These are phyloP conservation scores for Empis livida DNA, from an alignment of 2,888 invertebrate genomes.

Conservation along the genomic window DNA sequence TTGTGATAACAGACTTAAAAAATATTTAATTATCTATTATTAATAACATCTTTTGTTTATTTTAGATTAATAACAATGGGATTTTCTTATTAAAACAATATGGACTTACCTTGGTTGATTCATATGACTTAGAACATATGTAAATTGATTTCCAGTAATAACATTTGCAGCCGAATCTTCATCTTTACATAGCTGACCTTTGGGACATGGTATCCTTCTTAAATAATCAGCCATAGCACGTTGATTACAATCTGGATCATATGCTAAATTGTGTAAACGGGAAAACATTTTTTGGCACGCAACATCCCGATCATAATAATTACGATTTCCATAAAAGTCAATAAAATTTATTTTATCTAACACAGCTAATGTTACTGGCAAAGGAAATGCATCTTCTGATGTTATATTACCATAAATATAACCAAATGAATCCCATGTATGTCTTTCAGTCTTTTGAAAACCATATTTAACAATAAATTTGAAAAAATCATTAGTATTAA, in stretches of 20 bases:
- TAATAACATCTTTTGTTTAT: too few species aligned
- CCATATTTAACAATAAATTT: constrained; percentile 91
- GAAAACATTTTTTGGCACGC: constrained; percentile 83
- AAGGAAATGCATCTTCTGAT: constrained; percentile 48
- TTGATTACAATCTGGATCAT: constrained; percentile 65
- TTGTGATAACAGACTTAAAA: too few species aligned
- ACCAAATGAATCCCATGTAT: constrained; percentile 77
- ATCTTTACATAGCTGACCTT: constrained; percentile 64
- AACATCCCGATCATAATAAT: constrained; percentile 46
- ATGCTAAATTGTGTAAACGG: constrained; percentile 68
- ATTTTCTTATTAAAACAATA: too few species aligned
- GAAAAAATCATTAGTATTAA: constrained; percentile 63
- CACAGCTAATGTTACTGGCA: constrained; percentile 73
- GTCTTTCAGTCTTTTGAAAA: constrained; percentile 87
- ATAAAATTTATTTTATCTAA: constrained; percentile 79
- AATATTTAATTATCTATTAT: too few species aligned
- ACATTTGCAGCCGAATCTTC: constrained; percentile 79
- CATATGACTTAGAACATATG: constrained; percentile 81
- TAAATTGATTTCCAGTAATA: constrained; percentile 80
- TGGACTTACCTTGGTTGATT: constrained; percentile 67
- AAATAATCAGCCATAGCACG: constrained; percentile 59
- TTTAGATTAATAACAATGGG: too few species aligned
- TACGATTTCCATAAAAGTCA: constrained; percentile 75
- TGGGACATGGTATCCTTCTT: constrained; percentile 72
- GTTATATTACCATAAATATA: constrained; percentile 95